These are phyloP conservation scores for Microchrysa polita DNA, from an alignment of 2,888 invertebrate genomes.

Conservation along the genomic window DNA sequence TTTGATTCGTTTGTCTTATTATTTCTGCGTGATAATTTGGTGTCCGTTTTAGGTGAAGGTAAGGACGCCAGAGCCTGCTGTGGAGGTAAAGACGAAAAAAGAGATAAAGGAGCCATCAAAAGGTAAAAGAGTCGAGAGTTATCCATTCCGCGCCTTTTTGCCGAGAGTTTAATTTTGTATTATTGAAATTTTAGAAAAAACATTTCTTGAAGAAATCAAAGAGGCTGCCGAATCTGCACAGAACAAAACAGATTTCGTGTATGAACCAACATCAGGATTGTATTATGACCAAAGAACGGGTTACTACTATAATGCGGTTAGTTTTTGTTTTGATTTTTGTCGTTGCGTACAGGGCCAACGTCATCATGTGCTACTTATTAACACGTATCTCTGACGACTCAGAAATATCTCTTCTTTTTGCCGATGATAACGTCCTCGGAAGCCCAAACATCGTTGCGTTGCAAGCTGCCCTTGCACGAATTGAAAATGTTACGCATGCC, in stretches of 20 bases:
- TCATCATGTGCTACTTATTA: too few species aligned
- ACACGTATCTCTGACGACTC: too few species aligned
- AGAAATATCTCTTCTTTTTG: too few species aligned
- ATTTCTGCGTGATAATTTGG: background rate
- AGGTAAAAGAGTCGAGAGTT: conserved; percentile 12
- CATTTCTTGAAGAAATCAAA: conserved; percentile 78
- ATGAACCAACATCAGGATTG: conserved; percentile 85
- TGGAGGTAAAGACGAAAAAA: background rate
- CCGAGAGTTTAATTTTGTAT: background rate
- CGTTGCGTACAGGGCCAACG: too few species aligned
- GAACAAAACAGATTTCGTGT: conserved; percentile 82
- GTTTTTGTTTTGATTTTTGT: too few species aligned
- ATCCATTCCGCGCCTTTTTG: too few species aligned
- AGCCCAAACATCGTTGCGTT: too few species aligned
- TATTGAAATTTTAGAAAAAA: conserved; percentile 52
- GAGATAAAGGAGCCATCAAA: conserved; percentile 4
- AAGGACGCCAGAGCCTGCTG: background rate
- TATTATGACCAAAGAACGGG: conserved; percentile 90
- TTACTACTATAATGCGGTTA: conserved; percentile 90
- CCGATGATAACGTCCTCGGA: too few species aligned
- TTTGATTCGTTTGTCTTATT: background rate
- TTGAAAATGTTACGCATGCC: too few species aligned
- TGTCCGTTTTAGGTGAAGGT: conserved; percentile 6
- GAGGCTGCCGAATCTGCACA: conserved; percentile 78
- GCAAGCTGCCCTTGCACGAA: too few species aligned